Evolutionary conservation across 37 sponge, comb jelly and placozoan genomes (phyloP).

Genomic region (Ianthella basta): DNA sequence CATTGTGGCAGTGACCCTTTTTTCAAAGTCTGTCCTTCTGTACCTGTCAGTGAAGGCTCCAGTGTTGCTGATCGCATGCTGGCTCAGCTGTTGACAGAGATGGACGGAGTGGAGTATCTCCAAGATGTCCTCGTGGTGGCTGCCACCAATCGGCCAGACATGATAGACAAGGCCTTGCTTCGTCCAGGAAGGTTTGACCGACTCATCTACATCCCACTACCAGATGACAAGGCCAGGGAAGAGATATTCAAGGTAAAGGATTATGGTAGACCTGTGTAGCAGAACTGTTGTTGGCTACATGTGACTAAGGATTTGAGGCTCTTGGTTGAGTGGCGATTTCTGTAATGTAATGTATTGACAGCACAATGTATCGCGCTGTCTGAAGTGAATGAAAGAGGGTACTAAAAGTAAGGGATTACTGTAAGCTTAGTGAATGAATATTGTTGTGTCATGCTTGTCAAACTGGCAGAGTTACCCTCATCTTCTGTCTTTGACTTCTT

Average conservation of each 20-base stretch:
- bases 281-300: too few relatives aligned
- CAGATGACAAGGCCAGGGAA: conserved; percentile 72
- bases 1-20: neutral
- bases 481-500: too few relatives aligned
- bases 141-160: conserved; percentile 97
- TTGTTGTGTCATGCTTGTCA: too few relatives aligned
- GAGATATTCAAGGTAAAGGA: conserved; percentile 81
- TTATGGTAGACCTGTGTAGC: too few relatives aligned
- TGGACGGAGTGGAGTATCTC: conserved; percentile 93
- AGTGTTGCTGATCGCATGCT: conserved; percentile 91
- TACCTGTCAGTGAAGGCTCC: conserved; percentile 57
- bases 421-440: too few relatives aligned
- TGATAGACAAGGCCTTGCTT: conserved; percentile 96
- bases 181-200: conserved; percentile 94
- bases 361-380: too few relatives aligned
- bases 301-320: neutral
- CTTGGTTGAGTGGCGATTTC: too few relatives aligned
- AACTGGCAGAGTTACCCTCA: too few relatives aligned
- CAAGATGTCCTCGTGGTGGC: conserved; percentile 88
- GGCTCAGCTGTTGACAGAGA: conserved; percentile 96
- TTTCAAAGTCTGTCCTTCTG: neutral
- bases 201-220: conserved; percentile 91
- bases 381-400: too few relatives aligned
- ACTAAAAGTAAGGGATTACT: too few relatives aligned
- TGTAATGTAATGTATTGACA: too few relatives aligned